These are phyloP conservation scores for Tillus elongatus DNA, from an alignment of 2,888 invertebrate species.

Conservation along the genomic window DNA sequence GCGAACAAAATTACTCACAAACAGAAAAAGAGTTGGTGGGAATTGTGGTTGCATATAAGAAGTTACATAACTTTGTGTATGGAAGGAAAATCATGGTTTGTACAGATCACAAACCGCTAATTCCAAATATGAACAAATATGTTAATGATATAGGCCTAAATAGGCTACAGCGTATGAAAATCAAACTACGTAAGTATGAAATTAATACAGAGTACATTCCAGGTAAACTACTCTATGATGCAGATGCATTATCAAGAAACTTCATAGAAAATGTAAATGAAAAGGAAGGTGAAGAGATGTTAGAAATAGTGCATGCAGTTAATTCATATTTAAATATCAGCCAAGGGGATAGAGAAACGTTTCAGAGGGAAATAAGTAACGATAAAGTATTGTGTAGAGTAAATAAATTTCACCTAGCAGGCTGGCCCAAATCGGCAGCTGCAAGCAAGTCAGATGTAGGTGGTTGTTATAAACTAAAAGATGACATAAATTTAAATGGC, in stretches of 20 bases:
- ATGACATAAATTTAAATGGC: too few relatives aligned
- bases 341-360: too few relatives aligned
- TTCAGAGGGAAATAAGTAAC: too few relatives aligned
- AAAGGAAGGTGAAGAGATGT: background rate
- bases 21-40: conserved; percentile 5
- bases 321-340: too few relatives aligned
- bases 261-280: background rate
- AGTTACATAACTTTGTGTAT: conserved; percentile 4
- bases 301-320: background rate
- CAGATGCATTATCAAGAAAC: background rate
- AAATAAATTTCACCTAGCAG: too few relatives aligned
- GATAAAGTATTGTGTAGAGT: too few relatives aligned
- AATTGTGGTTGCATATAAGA: background rate
- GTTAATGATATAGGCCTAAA: background rate
- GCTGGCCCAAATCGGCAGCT: too few relatives aligned
- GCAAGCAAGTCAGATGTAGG: too few relatives aligned
- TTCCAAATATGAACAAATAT: conserved; percentile 1
- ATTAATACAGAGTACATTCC: background rate
- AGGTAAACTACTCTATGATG: background rate
- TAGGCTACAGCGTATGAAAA: background rate
- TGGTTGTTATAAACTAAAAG: too few relatives aligned
- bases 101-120: background rate
- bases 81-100: background rate
- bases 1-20: background rate
- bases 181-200: background rate